Evolutionary conservation across 2,888 invertebrate species (phyloP).

Genomic region (Hesperia comma): DNA sequence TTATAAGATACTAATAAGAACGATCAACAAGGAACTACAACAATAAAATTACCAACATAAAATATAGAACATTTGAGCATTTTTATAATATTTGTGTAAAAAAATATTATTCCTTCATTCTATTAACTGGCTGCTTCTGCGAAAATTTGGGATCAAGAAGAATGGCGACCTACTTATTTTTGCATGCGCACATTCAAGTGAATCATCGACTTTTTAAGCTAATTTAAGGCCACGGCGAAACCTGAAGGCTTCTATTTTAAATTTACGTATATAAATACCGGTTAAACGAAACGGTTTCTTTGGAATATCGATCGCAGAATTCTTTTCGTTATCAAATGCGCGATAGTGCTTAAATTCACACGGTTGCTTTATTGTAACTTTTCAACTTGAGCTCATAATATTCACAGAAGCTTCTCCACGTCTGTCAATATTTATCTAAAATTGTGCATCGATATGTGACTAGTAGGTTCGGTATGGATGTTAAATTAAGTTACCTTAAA

Average conservation of each 20-base stretch:
- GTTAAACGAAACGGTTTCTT: background rate
- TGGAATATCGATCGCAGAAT: background rate
- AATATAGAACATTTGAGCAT: conserved; percentile 80
- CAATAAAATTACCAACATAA: conserved; percentile 79
- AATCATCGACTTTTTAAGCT: background rate
- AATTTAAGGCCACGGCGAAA: conserved; percentile 26
- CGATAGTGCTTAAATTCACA: conserved; percentile 6
- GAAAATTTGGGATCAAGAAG: conserved; percentile 40
- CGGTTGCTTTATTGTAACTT: conserved; percentile 36
- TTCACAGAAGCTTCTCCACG: conserved; percentile 51
- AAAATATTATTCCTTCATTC: conserved; percentile 73
- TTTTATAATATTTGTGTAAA: conserved; percentile 76
- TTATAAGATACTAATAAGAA: conserved; percentile 58
- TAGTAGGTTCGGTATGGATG: conserved; percentile 64
- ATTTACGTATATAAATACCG: conserved; percentile 6
- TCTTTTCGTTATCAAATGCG: background rate
- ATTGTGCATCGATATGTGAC: conserved; percentile 68
- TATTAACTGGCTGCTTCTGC: conserved; percentile 55
- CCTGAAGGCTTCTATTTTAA: conserved; percentile 1
- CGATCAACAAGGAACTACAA: conserved; percentile 72
- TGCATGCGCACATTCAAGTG: background rate
- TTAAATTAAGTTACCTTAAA: conserved; percentile 57
- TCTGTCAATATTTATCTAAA: conserved; percentile 56
- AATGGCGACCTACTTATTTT: background rate
- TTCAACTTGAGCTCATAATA: conserved; percentile 47